These are phyloP conservation scores for Polyergus mexicanus DNA, from an alignment of 1,140 invertebrate genomes.

Conservation along the genomic window DNA sequence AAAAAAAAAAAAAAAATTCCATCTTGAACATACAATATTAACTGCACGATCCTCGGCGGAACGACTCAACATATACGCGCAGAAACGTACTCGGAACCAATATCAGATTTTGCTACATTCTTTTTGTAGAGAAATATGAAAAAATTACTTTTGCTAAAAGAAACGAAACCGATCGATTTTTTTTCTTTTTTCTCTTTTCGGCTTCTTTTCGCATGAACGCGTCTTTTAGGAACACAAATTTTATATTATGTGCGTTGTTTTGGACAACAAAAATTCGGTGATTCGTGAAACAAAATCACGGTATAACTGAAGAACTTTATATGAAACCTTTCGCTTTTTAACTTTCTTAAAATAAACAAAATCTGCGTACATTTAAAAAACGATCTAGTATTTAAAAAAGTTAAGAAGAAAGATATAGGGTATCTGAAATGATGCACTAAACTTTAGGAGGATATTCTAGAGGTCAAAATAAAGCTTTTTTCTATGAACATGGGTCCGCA, in stretches of 20 bases:
- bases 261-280: background rate
- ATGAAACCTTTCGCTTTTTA: background rate
- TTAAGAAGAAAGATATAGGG: no score
- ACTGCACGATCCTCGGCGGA: conserved; percentile 46
- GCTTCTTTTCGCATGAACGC: background rate
- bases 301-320: background rate
- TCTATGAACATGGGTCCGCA: no score
- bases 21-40: conserved; percentile 67
- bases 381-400: background rate
- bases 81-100: conserved; percentile 45
- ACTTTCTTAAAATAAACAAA: background rate
- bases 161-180: conserved; percentile 47
- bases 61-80: conserved; percentile 53
- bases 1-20: background rate
- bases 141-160: conserved; percentile 44
- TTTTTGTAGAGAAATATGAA: conserved; percentile 34
- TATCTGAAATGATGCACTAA: no score
- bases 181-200: background rate
- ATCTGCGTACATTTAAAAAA: no score
- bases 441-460: no score
- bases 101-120: conserved; percentile 49
- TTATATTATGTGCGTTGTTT: background rate
- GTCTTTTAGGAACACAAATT: conserved; percentile 9
- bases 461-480: no score
- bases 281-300: background rate